These are phyloP conservation scores for Babyrousa celebensis DNA, from an alignment of 2,797 vertebrate genomes.

Conservation along the genomic window DNA sequence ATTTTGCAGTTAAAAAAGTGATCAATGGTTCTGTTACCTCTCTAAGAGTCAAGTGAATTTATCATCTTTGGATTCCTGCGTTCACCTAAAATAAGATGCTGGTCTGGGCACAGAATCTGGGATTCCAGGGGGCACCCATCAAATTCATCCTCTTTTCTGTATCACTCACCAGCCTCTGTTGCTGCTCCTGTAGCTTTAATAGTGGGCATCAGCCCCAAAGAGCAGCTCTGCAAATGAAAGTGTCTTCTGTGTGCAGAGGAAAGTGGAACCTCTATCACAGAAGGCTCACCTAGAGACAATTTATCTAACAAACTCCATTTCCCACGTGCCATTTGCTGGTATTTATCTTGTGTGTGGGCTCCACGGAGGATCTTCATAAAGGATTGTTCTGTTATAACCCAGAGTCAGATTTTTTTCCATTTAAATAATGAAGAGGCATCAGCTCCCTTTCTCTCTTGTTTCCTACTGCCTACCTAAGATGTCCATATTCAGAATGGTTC, in stretches of 20 bases:
- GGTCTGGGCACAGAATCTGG: constrained; percentile 35
- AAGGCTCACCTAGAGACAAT: constrained; percentile 68
- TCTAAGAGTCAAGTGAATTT: constrained; percentile 79
- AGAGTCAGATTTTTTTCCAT: constrained; percentile 78
- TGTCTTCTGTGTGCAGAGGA: constrained; percentile 19
- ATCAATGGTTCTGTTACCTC: constrained; percentile 76
- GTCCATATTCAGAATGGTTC: constrained; percentile 76
- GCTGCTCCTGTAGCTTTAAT: constrained; percentile 16
- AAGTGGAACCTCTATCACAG: background rate
- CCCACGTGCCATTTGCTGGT: constrained; percentile 36
- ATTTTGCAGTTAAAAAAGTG: constrained; percentile 83
- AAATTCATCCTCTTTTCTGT: constrained; percentile 58
- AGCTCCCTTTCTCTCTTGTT: constrained; percentile 83
- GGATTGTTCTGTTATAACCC: constrained; percentile 77
- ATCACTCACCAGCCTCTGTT: background rate
- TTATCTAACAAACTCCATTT: constrained; percentile 83
- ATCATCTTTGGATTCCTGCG: constrained; percentile 59
- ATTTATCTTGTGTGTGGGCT: constrained; percentile 81
- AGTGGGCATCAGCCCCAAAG: constrained; percentile 65
- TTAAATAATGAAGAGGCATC: constrained; percentile 77
- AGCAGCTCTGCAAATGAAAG: constrained; percentile 59
- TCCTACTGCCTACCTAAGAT: constrained; percentile 67
- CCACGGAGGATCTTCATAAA: constrained; percentile 78
- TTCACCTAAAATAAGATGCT: constrained; percentile 68
- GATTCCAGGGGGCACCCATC: background rate